Base-by-base conservation (phyloP, 2,113 vertebrate genomes). In the Pseudopipra pipra region DNA sequence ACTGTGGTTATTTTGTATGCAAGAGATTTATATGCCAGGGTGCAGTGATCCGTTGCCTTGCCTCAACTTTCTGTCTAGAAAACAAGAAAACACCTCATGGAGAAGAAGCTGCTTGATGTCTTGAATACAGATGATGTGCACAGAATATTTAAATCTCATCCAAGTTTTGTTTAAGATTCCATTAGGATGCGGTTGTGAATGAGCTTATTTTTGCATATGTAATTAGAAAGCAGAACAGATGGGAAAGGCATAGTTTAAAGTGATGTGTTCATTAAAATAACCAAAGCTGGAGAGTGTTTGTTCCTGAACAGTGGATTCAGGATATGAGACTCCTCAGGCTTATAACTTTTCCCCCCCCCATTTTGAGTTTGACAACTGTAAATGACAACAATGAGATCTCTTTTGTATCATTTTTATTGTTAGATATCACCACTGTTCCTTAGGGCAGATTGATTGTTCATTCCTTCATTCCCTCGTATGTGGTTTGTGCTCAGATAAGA, bases 201-300 rank as follows among this genome's bases (percentile, higher is more conserved):
- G 58, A 96, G 84, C 46, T 88, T 11, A 78, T 85, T 85, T 87
- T 86, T 95, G 82, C 80, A 89, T 83, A 83, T 95, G 95, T 96
- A 96, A 97, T 93, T 95, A 94, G 86, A 90, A 96, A 93, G 67
- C 67, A 95, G 91, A 96, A 86, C 95, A 97, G 95, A 97, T 97
- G 95, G 95, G 75, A 70, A 95, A 96, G 79, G 89, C 95, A 96
- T 35, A 94, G 94, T 95, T 96, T 86, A 89, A 93, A 96, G 93
- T 94, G 91, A 95, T 95, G 87, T 96, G 87, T 97, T 95, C 94
- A 93, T 97, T 96, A 97, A 96, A 97, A 92, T 86, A 95, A 97
- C 89, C 85, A 92, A 94, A 95, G 80, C 87, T 95, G n/a, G n/a
- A n/a, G n/a, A n/a, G n/a, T n/a, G n/a, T n/a, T n/a, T n/a, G n/a